Evolutionary conservation across 2,888 invertebrate species (phyloP), one percentile per base, ranked within the genome.

Genomic region (Cephus nigrinus): DNA sequence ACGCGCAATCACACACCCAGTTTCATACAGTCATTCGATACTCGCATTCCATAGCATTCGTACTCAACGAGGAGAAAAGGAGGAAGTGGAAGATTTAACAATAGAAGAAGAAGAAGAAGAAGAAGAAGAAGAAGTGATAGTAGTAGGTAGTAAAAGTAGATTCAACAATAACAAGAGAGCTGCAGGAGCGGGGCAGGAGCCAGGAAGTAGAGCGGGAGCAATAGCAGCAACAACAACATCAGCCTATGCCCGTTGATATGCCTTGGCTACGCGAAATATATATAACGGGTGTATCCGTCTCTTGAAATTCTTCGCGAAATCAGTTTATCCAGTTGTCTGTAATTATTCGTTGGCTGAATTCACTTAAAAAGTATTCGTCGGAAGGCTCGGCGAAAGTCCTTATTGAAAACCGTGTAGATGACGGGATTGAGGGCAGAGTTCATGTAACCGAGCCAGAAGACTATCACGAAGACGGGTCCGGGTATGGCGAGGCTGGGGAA

Each of bases 371-470:
- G 94, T 93, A 99, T 98, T 92, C 98, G 95, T 85, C 98, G 95
- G 92, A 99, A 99, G 82, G 98, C 98, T 89, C 97, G 94, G 85
- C 98, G 95, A 93, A 99, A 99, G 94, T 99, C 98, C 93, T 98
- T 97, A 93, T 98, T 98, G 93, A 98, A 98, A 90, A 98, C 98
- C 80, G 98, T 98, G 92, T 98, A 98, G 88, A 98, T 98, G 88
- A 97, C 97, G 80, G 98, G 98, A 92, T 98, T 98, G 76, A 98
- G 93, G 75, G 98, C 98, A 79, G 98, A 98, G 92, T 98, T 98
- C 96, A 98, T 98, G 91, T 98, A 99, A 71, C 98, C 98, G 83
- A 98, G 93, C 98, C 98, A 98, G 92, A 98, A 98, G 68, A 98
- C 98, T 84, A 98, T 95, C 78, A 97, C 96, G 90, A 98, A 98